phyloP scores from a whole-genome alignment of 2,797 vertebrate species.

The Danio choprae region DNA sequence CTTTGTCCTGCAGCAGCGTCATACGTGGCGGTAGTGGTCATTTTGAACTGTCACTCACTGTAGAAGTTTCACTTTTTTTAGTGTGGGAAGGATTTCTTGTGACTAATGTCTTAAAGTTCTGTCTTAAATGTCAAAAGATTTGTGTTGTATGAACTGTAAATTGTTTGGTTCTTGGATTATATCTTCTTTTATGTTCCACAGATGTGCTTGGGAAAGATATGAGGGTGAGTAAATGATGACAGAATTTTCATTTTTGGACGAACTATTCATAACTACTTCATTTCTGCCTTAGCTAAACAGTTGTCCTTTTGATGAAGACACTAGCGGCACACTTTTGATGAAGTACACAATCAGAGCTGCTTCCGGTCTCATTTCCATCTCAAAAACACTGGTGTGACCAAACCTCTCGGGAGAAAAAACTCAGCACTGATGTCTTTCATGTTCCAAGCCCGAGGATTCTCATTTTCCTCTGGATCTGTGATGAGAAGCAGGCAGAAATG shows the following conservation, averaged over 20 bases:
- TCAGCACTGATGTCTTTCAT: slow-evolving; percentile 70
- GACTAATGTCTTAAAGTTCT: background rate
- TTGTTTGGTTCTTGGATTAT: background rate
- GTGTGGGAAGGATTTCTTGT: background rate
- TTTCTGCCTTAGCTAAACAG: slow-evolving; percentile 12
- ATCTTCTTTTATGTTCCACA: background rate
- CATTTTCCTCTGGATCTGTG: slow-evolving; percentile 59
- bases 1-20: too few relatives aligned
- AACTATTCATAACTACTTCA: slow-evolving; percentile 2
- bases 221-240: slow-evolving; percentile 15
- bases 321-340: slow-evolving; percentile 23
- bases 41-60: too few relatives aligned
- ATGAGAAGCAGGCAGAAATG: slow-evolving; percentile 51
- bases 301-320: slow-evolving; percentile 19
- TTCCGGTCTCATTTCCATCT: slow-evolving; percentile 37
- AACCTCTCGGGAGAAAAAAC: slow-evolving; percentile 70
- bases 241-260: background rate
- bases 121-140: background rate
- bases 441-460: slow-evolving; percentile 63
- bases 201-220: background rate
- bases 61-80: too few relatives aligned
- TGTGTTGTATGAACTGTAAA: background rate
- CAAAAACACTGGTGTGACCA: slow-evolving; percentile 55
- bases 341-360: slow-evolving; percentile 28
- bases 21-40: too few relatives aligned